Base-by-base conservation (phyloP, 2,113 vertebrate genomes). In the Mus spicilegus region DNA sequence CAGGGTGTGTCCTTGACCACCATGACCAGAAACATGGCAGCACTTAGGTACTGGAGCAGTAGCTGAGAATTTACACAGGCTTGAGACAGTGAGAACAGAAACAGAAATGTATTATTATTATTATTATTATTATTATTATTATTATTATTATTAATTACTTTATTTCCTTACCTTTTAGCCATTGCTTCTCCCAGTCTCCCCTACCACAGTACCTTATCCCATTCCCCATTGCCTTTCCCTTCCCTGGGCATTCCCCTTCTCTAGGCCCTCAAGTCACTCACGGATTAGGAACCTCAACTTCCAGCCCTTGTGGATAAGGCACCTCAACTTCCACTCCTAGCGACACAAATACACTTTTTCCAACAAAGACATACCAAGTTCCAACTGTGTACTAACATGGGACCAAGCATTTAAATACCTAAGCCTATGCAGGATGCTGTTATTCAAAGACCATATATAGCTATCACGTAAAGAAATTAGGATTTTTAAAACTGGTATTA, bases 381-480 rank as follows among this genome's bases (percentile, higher is more conserved):
- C 33, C 36, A n/a, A 58, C 2, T 24, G 6, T 58, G 10, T 58
- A 81, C 20, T 17, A 81, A n/a, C 20, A 13, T 1, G 33, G 2
- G 36, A 58, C 5, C 9, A 36, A 56, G 12, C 11, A 81, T n/a
- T 56, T 20, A 81, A 20, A 56, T 56, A 51, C 12, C 20, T n/a
- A 5, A 54, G 1, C 2, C 9, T 36, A 24, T 12, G 33, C 4
- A 20, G 19, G 1, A 1, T 11, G 22, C 30, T n/a, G 33, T 56
- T 5, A 24, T 81, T n/a, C 33, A 24, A 58, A 24, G 2, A n/a
- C 5, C 17, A 20, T 36, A 80, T 80, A 56, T n/a, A 56, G 12
- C 1, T 85, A 67, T 24, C 90, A 91, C 39, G 6, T 14, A 85
- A 65, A 39, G 16, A 24, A 46, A 75, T 33, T 72, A 54, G 54